Evolutionary conservation across 1,140 invertebrate species (phyloP).

Genomic region (Drosophila sp.): DNA sequence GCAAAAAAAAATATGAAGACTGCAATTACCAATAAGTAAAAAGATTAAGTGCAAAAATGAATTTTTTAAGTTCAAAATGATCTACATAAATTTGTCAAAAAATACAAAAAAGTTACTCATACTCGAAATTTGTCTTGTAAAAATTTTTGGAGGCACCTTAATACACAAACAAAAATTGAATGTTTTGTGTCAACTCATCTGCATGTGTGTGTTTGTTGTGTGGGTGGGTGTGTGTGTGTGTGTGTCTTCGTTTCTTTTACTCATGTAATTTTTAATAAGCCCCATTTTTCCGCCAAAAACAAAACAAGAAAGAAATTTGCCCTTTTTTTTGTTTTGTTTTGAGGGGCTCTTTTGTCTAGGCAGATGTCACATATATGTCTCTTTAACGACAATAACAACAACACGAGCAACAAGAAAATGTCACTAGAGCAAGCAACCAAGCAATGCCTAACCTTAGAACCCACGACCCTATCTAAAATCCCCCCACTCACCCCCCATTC

Average conservation of each 20-base stretch:
- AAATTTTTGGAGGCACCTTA: not conserved
- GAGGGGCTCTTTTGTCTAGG: slow-evolving; percentile 34
- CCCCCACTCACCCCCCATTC: not conserved
- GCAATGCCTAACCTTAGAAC: slow-evolving; percentile 46
- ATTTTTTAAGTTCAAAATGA: no score
- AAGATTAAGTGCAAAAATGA: no score
- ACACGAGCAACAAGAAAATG: slow-evolving; percentile 59
- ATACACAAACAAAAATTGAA: slow-evolving; percentile 5
- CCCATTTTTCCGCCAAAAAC: slow-evolving; percentile 45
- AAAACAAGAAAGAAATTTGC: slow-evolving; percentile 48
- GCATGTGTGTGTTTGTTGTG: slow-evolving; percentile 28
- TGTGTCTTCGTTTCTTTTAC: slow-evolving; percentile 53
- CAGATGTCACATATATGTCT: slow-evolving; percentile 69
- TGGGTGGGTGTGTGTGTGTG: slow-evolving; percentile 19
- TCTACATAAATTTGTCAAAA: not conserved
- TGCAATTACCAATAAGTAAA: no score
- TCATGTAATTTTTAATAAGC: slow-evolving; percentile 81
- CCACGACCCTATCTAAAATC: not conserved
- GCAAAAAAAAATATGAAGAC: not conserved
- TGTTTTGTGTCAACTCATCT: slow-evolving; percentile 63
- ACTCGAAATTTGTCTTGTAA: not conserved
- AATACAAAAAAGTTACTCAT: not conserved
- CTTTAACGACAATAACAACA: slow-evolving; percentile 35
- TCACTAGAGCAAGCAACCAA: slow-evolving; percentile 40
- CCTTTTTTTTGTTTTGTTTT: slow-evolving; percentile 18